Evolutionary conservation across 1,140 invertebrate species (phyloP).

Genomic region (Lepidostoma basale): DNA sequence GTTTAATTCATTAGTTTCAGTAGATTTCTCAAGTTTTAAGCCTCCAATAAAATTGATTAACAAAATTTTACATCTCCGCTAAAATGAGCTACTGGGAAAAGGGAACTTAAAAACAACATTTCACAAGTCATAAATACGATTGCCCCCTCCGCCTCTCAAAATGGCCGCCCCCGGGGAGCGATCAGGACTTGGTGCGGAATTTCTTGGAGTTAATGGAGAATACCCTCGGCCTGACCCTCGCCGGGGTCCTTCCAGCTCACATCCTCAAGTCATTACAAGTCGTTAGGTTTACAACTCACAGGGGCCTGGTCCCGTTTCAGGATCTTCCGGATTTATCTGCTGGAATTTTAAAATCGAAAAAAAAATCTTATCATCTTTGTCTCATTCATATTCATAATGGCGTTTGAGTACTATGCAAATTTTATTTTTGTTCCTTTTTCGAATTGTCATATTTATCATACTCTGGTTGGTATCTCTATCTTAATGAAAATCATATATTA

Average conservation of each 20-base stretch:
- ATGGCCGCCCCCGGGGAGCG: not conserved
- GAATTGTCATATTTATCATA: no score
- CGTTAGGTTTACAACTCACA: conserved; percentile 32
- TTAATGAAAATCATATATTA: no score
- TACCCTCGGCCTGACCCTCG: not conserved
- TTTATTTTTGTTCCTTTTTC: not conserved
- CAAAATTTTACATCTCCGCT: no score
- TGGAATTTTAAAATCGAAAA: not conserved
- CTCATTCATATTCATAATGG: not conserved
- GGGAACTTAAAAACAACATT: conserved; percentile 9
- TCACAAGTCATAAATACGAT: conserved; percentile 21
- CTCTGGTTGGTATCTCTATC: no score
- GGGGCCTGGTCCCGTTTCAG: conserved; percentile 1
- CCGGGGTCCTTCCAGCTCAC: conserved; percentile 22
- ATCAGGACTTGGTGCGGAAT: conserved; percentile 22
- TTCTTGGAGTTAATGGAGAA: conserved; percentile 17
- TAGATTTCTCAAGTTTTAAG: no score
- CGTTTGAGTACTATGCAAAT: not conserved
- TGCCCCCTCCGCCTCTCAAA: not conserved
- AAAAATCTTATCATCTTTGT: not conserved
- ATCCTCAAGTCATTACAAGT: conserved; percentile 40
- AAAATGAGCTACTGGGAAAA: no score
- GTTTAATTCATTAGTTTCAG: no score
- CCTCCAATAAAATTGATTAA: no score
- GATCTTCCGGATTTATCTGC: not conserved